Conservation (phyloP, 2,888 invertebrate genomes). For the Watsonalla cultraria region DNA sequence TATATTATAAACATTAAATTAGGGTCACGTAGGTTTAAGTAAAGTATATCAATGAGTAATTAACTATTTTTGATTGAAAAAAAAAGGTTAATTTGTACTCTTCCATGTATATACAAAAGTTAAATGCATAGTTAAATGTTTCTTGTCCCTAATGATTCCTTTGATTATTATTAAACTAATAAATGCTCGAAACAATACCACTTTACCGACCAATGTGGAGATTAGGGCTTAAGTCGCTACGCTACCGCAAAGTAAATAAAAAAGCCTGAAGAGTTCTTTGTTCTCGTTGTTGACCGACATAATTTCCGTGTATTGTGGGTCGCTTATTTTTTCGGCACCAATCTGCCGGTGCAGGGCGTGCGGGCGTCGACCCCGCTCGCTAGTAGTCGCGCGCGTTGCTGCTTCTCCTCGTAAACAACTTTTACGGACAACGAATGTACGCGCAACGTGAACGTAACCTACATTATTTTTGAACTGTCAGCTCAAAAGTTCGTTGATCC, state of each 20-base stretch:
- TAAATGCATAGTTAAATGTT: too few relatives aligned
- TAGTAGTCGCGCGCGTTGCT: slow-evolving; percentile 36
- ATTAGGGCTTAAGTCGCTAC: background rate
- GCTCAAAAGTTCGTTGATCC: slow-evolving; percentile 73
- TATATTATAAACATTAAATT: too few relatives aligned
- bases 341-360: slow-evolving; percentile 59
- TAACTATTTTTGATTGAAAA: too few relatives aligned
- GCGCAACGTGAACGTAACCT: slow-evolving; percentile 77
- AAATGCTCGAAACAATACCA: too few relatives aligned
- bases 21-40: too few relatives aligned
- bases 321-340: slow-evolving; percentile 74
- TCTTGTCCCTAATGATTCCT: too few relatives aligned
- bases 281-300: slow-evolving; percentile 62
- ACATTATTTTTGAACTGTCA: slow-evolving; percentile 78
- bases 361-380: slow-evolving; percentile 57
- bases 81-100: too few relatives aligned
- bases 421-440: slow-evolving; percentile 75
- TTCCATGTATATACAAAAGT: too few relatives aligned
- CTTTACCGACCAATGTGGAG: too few relatives aligned
- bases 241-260: slow-evolving; percentile 22
- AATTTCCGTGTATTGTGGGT: slow-evolving; percentile 66
- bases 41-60: too few relatives aligned
- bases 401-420: slow-evolving; percentile 68
- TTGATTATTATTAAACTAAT: too few relatives aligned
- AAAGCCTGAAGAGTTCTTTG: slow-evolving; percentile 49